These are phyloP conservation scores for Salvelinus alpinus DNA, from an alignment of 2,113 vertebrate genomes.

Conservation along the genomic window DNA sequence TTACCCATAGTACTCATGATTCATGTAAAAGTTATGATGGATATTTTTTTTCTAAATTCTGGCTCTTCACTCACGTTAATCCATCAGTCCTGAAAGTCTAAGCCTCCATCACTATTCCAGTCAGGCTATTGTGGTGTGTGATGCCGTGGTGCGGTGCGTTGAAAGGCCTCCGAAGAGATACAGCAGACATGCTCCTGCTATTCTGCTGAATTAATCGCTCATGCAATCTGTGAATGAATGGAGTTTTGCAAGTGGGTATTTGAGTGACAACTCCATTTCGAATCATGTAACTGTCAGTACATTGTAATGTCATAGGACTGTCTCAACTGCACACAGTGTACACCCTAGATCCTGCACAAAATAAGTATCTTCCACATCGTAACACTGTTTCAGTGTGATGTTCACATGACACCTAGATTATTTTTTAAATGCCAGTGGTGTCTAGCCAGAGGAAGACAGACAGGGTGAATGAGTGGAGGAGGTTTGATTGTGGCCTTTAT, in stretches of 20 bases:
- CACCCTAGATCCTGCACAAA: too few species aligned
- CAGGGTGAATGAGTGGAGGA: slow-evolving; percentile 36
- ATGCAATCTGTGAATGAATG: slow-evolving; percentile 54
- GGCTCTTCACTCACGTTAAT: slow-evolving; percentile 51
- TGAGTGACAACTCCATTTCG: slow-evolving; percentile 51
- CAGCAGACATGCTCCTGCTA: slow-evolving; percentile 40
- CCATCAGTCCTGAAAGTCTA: slow-evolving; percentile 54
- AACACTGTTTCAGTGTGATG: slow-evolving; percentile 54
- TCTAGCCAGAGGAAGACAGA: slow-evolving; percentile 45
- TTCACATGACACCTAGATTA: slow-evolving; percentile 68
- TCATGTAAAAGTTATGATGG: slow-evolving; percentile 49
- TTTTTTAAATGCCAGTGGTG: slow-evolving; percentile 63
- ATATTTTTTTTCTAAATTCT: slow-evolving; percentile 59
- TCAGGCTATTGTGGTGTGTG: slow-evolving; percentile 39
- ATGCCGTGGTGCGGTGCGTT: slow-evolving; percentile 31
- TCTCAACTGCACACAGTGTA: too few species aligned
- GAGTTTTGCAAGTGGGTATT: slow-evolving; percentile 32
- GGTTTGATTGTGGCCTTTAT: slow-evolving; percentile 64
- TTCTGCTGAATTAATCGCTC: slow-evolving; percentile 55
- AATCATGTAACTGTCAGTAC: slow-evolving; percentile 46
- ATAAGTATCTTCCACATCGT: slow-evolving; percentile 28
- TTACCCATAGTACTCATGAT: slow-evolving; percentile 26
- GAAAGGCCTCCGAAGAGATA: slow-evolving; percentile 57
- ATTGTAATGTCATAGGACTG: slow-evolving; percentile 10
- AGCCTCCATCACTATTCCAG: slow-evolving; percentile 43